Base-by-base conservation (phyloP, 2,888 invertebrate genomes). In the Caprella mutica region DNA sequence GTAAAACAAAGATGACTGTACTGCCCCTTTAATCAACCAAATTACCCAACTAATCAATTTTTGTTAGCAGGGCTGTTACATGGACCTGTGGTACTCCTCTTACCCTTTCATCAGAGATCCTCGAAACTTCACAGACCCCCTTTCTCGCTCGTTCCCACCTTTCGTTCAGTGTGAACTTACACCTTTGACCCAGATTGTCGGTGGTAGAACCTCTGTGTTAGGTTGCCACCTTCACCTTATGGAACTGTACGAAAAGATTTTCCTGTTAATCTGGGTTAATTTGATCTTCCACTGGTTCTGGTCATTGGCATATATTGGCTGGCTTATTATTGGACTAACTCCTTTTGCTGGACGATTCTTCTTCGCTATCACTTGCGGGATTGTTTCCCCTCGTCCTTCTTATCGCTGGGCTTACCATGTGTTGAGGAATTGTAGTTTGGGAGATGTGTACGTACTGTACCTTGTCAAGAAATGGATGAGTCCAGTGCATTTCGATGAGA, bases 391-490 rank as follows among this genome's bases (percentile, higher is more conserved):
- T 29, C 29, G 27, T 19, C 4, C 29, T 2, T 48, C 48, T 17
- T 27, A 19, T 1, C 19, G 17, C 19, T 8, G 5, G 3, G 26
- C 26, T 19, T 29, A 14, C 29, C 29, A 48, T n/a, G 17, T 21
- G n/a, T 9, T 29, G 19, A 48, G 19, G 26, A n/a, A 9, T 14
- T 48, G 29, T 24, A 30, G 29, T 48, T 19, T 48, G 2, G 48
- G 29, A 29, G 48, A 48, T 17, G 48, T 30, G 5, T 21, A 48
- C 27, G 48, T n/a, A n/a, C 30, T 48, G 26, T 48, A 30, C 26
- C 48, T 48, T n/a, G 48, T 48, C n/a, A 48, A 48, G 27, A 48
- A 17, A 29, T 48, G 48, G 48, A 48, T 48, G 48, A 29, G 48
- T 29, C 12, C 19, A 19, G 48, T 30, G 5, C 48, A 48, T 19